Evolutionary conservation across 2,888 invertebrate species (phyloP).

Genomic region (Pristionchus exspectatus): DNA sequence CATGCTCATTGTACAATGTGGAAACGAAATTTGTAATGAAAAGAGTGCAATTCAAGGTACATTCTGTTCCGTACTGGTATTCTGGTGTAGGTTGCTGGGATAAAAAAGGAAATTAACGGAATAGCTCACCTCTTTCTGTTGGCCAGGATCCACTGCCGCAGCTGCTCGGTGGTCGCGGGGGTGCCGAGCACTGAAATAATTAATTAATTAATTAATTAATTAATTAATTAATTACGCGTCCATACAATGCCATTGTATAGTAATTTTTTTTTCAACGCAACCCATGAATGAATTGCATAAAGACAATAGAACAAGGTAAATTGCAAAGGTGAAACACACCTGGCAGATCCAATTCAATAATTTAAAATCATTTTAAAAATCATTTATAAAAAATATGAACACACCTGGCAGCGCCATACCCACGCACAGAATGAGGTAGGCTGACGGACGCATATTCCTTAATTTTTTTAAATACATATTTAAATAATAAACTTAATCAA

Average conservation of each 20-base stretch:
- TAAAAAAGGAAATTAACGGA: neutral
- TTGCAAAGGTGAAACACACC: neutral
- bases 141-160: conserved; percentile 74
- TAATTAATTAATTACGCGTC: neutral
- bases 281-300: too few species aligned
- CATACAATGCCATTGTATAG: too few species aligned
- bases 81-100: too few species aligned
- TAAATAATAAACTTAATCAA: neutral
- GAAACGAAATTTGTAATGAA: too few species aligned
- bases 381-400: neutral
- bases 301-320: too few species aligned
- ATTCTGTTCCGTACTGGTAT: too few species aligned
- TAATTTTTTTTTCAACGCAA: too few species aligned
- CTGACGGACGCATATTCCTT: conserved; percentile 51
- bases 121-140: conserved; percentile 60
- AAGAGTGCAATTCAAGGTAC: too few species aligned
- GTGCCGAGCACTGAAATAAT: conserved; percentile 51
- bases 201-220: neutral
- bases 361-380: neutral
- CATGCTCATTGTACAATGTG: too few species aligned
- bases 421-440: conserved; percentile 53
- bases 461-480: neutral
- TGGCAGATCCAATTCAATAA: neutral
- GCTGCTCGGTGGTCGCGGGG: conserved; percentile 73
- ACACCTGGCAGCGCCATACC: conserved; percentile 54